phyloP scores from a whole-genome alignment of 2,113 vertebrate genomes.

The Lichenostomus cassidix region DNA sequence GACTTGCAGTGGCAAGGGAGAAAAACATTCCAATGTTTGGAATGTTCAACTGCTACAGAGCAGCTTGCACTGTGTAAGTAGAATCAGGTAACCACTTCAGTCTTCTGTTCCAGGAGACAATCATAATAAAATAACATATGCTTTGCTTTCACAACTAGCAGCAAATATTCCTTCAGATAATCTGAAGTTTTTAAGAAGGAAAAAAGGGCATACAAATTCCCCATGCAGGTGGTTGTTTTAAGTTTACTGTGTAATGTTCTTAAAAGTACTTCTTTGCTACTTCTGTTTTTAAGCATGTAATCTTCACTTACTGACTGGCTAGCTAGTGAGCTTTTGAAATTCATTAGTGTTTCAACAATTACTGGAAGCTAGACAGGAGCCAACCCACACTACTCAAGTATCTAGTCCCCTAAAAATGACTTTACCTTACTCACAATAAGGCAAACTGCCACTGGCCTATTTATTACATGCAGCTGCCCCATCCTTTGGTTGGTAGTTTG shows the following conservation, averaged over 20 bases:
- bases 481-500: not conserved
- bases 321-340: not conserved
- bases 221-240: not conserved
- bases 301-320: not conserved
- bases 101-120: not conserved
- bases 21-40: not conserved
- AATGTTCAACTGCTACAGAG: not conserved
- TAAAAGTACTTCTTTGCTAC: not conserved
- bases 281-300: not conserved
- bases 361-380: not conserved
- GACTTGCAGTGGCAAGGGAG: not conserved
- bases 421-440: not conserved
- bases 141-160: slow-evolving; percentile 17
- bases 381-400: not conserved
- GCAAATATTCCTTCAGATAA: not conserved
- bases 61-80: not conserved
- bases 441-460: not conserved
- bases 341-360: not conserved
- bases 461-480: not conserved
- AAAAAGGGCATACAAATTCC: not conserved
- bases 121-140: not conserved
- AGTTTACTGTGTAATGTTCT: not conserved
- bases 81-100: not conserved
- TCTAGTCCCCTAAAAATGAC: not conserved
- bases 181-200: not conserved